Base-by-base conservation (phyloP, 2,888 invertebrate genomes). In the Nebria brevicollis region DNA sequence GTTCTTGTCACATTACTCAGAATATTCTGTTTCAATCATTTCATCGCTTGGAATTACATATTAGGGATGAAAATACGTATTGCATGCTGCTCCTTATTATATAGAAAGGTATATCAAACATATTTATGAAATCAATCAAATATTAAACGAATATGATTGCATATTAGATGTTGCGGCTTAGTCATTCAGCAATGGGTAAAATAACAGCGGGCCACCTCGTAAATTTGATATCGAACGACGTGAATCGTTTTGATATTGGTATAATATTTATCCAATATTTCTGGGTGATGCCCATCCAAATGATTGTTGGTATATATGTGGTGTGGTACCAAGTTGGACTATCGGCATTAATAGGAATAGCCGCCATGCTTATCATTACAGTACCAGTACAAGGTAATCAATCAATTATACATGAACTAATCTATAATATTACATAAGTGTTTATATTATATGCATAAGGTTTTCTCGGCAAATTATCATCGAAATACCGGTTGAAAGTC, bases 131-230 rank as follows among this genome's bases (percentile, higher is more conserved):
- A 20, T 20, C 20, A 20, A 20, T 20, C 20, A 20, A 20, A 20
- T 20, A 20, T 20, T 20, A 20, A 20, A 20, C 20, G 0, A 20
- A 20, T 20, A 20, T 20, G 20, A 20, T 66, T 43, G 20, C 1
- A 72, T 68, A 70, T 72, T 82, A 89, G 89, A 90, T 93, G 0
- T 86, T 94, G 76, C 88, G 90, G 74, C 87, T 94, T 25, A 93
- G 93, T 84, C 91, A 91, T 85, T 90, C 90, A 0, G 93, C 95
- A 0, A 87, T 96, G 65, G 94, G 94, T 0, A 92, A 95, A 85
- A 95, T 95, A 0, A 94, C 96, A 90, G 86, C 94, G 85, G 95
- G 95, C 0, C 94, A 95, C 87, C 93, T 95, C 85, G 92, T 95
- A 78, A 95, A 95, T 86, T 88, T 95, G 80, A 90, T 95, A 89